Evolutionary conservation across 2,797 vertebrate species (phyloP), one percentile per base, ranked within the genome.

Genomic region (Aplochiton taeniatus): DNA sequence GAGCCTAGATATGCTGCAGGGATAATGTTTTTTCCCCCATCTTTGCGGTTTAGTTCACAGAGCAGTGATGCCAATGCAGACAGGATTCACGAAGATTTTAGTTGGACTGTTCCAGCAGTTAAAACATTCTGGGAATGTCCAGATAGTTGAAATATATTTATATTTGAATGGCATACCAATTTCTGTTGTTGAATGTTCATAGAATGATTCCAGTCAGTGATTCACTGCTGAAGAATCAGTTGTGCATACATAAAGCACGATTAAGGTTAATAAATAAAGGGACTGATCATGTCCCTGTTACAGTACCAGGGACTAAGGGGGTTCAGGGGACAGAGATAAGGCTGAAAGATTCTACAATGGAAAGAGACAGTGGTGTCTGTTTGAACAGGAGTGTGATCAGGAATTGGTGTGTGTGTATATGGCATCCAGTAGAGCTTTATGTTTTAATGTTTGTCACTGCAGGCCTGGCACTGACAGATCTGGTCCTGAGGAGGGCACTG

Each of bases 401-500:
- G 57, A n/a, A 16, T 59, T 41, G 43, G 56, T 60, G 41, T 52
- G 57, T 67, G 57, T 53, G 49, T 45, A 48, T 59, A 57, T 59
- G 65, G 31, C 2, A 31, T 31, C 31, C 31, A 31, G 31, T 3
- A 31, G 31, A 31, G 31, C 31, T 31, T 31, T 31, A 31, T 31
- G 31, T 2, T 31, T 31, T 31, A 31, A 31, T 3, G 31, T 31
- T 31, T 31, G 67, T 50, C 61, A 68, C 72, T 78, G 78, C 77
- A 80, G 64, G 61, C 76, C 20, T 43, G 56, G 82, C 73, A 84
- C 72, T 82, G 71, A 79, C 75, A 66, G 52, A 14, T 77, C 65
- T 76, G 31, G 58, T 86, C 89, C 89, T 82, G 51, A 73, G 48
- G 88, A 78, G 83, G 88, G 85, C 78, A 54, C 77, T 86, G 71